Evolutionary conservation across 2,888 invertebrate species (phyloP), one percentile per base, ranked within the genome.

Genomic region (Leucozona laternaria): DNA sequence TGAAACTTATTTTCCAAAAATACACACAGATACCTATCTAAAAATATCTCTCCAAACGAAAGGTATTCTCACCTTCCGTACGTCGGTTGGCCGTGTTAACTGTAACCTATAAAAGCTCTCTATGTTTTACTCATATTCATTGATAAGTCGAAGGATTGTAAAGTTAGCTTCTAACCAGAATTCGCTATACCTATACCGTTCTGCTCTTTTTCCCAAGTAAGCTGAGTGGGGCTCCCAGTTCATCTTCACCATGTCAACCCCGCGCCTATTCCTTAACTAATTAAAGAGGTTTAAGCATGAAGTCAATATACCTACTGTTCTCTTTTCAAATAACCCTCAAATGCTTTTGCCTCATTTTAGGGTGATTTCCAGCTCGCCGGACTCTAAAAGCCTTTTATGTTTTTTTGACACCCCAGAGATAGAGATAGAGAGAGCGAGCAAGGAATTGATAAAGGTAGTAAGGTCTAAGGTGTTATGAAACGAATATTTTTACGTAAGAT

Each of bases 91-190:
- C 11, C n/a, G 2, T 11, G 17, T 45, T 53, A 71, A 66, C 40
- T 20, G 31, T 17, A 31, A 20, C 22, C 71, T 60, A 71, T 57
- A 79, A 71, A 45, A 80, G 75, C 60, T 70, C 37, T 72, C 48
- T 66, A 68, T 48, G 68, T 80, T 77, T 76, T 72, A 79, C 72
- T 80, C 84, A 55, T 73, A 71, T 85, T 85, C 81, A 85, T 85
- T 85, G 81, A 85, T 81, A 85, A 85, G 73, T 85, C 85, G 68
- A 81, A 73, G 45, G 70, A 62, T 68, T 71, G 80, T 80, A 68
- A 5, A 31, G 53, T 66, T 80, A 22, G 57, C 17, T 60, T 78
- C 45, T 68, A 66, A 71, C 55, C 48, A 70, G 5, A 2, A n/a
- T 55, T 50, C 43, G 62, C 20, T 66, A 1, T 15, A 15, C n/a